Evolutionary conservation across 2,888 invertebrate genomes (phyloP).

Genomic region (Rhopalosiphum nymphaeae): DNA sequence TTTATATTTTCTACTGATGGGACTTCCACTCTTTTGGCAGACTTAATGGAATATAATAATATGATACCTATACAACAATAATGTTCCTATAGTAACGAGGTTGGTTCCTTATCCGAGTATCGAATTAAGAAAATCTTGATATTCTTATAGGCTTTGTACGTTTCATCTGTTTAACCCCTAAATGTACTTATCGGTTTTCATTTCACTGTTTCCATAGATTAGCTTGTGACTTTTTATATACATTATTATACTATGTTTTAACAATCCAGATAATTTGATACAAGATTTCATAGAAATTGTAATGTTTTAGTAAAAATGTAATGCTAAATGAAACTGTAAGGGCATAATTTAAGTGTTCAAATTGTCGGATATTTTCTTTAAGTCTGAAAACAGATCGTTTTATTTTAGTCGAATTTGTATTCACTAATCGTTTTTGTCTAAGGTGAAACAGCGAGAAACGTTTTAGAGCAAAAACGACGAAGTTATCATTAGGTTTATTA

Average conservation of each 20-base stretch:
- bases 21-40: background rate
- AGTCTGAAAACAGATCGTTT: background rate
- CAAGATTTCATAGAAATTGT: background rate
- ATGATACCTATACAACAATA: background rate
- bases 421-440: background rate
- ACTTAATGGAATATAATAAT: conserved; percentile 12
- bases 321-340: background rate
- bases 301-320: background rate
- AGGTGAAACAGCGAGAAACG: background rate
- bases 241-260: background rate
- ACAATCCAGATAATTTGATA: background rate
- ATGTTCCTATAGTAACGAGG: background rate
- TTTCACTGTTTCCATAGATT: background rate
- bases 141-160: background rate
- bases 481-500: background rate
- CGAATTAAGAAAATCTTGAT: background rate
- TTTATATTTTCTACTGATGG: background rate
- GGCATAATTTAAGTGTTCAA: background rate
- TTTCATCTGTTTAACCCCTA: background rate
- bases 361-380: background rate
- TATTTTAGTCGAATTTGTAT: conserved; percentile 23
- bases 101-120: background rate
- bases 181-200: background rate
- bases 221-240: background rate
- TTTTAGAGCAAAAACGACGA: background rate